Evolutionary conservation across 1,140 invertebrate species (phyloP).

Genomic region (Heliconius melpomene): DNA sequence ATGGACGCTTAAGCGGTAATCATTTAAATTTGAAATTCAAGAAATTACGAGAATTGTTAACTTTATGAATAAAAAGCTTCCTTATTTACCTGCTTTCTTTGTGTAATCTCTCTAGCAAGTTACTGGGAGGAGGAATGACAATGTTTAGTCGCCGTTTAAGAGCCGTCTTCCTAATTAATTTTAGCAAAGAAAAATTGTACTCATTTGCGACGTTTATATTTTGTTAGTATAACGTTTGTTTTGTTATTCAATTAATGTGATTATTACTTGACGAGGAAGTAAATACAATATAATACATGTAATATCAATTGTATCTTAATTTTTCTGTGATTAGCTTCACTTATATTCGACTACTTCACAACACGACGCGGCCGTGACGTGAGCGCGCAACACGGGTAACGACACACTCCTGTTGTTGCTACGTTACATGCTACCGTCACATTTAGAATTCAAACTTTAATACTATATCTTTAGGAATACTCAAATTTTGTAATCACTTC

Average conservation of each 20-base stretch:
- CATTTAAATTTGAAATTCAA: slow-evolving; percentile 16
- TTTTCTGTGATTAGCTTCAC: not conserved
- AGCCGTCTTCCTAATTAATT: not conserved
- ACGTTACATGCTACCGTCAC: too few species aligned
- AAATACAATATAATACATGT: too few species aligned
- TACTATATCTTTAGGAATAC: too few species aligned
- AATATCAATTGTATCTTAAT: too few species aligned
- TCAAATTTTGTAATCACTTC: too few species aligned
- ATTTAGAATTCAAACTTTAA: too few species aligned
- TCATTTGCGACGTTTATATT: not conserved
- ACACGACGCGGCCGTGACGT: not conserved
- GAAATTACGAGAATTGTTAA: slow-evolving; percentile 11
- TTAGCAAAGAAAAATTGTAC: not conserved
- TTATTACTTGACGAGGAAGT: too few species aligned
- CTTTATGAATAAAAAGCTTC: slow-evolving; percentile 11
- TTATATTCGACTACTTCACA: too few species aligned
- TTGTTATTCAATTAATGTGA: not conserved
- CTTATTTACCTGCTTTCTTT: not conserved
- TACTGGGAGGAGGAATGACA: not conserved
- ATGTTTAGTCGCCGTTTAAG: not conserved
- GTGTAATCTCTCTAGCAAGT: not conserved
- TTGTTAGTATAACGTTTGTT: not conserved
- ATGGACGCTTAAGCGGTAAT: not conserved
- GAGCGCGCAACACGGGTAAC: not conserved
- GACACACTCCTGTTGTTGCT: too few species aligned